Evolutionary conservation across 92 coral and sea anemone genomes (phyloP), one percentile per base, ranked within the genome.

Genomic region (Porites rus): DNA sequence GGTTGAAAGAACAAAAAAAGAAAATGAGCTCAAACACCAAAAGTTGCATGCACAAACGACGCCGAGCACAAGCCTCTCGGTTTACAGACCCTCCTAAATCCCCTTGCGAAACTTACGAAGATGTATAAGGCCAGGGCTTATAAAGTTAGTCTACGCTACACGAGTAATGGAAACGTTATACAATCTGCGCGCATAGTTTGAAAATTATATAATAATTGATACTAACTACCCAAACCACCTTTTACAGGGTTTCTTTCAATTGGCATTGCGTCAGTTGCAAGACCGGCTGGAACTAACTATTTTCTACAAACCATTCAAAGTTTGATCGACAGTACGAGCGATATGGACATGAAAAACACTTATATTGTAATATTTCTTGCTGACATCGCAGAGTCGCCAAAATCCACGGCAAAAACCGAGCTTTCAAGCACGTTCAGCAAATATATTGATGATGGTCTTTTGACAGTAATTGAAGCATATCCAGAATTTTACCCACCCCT

Each of bases 401-500:
- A 68, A 65, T 65, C 75, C 75, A 65, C 21, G 8, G 72, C 77
- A 63, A 28, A 56, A 56, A 50, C 67, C 22, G 73, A 78, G 38
- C 60, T 85, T 8, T 11, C 72, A 21, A 72, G 8, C 1, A 79
- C 9, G 16, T 90, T 90, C 51, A 69, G 76, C 16, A 25, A 84
- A 56, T 46, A 69, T 73, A 52, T 82, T 13, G 60, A 60, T 10
- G 24, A 73, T 6, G 89, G 89, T 6, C 65, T 74, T 21, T 72
- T 93, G 60, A 91, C 80, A 61, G 76, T 88, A 24, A 90, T 93
- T 38, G 91, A 90, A 80, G 90, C 94, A 61, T 87, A 89, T 21
- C 59, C 66, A 0, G 89, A 85, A 24, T 93, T 72, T 85, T 93
- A 93, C 59, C 86, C 82, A 16, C 76, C 92, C 38, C 61, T 93